Evolutionary conservation across 1,140 invertebrate genomes (phyloP).

Genomic region (fruit fly (Drosophila melanogaster)): Release_6_plus_ISO1_MT NT_033777.3:16900501-16901000

Average conservation of each 20-base stretch:
- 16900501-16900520: constrained; percentile 54
- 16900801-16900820: constrained; percentile 73
- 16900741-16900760: constrained; percentile 3
- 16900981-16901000: constrained; percentile 81
- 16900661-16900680: constrained; percentile 64
- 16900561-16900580: constrained; percentile 82
- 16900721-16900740: constrained; percentile 19
- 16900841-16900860: constrained; percentile 26
- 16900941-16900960: constrained; percentile 61
- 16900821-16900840: constrained; percentile 36
- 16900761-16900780: constrained; percentile 63
- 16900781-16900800: constrained; percentile 82
- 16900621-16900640: neutral
- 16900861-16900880: constrained; percentile 74
- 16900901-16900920: constrained; percentile 25
- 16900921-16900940: constrained; percentile 34
- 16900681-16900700: constrained; percentile 71
- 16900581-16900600: constrained; percentile 76
- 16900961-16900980: constrained; percentile 63
- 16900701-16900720: constrained; percentile 63
- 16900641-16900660: constrained; percentile 34
- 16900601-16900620: constrained; percentile 30
- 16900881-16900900: constrained; percentile 32
- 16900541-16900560: constrained; percentile 74
- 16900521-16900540: constrained; percentile 51